These are phyloP conservation scores for Bradypus variegatus DNA, from an alignment of 2,797 vertebrate genomes.

Conservation along the genomic window DNA sequence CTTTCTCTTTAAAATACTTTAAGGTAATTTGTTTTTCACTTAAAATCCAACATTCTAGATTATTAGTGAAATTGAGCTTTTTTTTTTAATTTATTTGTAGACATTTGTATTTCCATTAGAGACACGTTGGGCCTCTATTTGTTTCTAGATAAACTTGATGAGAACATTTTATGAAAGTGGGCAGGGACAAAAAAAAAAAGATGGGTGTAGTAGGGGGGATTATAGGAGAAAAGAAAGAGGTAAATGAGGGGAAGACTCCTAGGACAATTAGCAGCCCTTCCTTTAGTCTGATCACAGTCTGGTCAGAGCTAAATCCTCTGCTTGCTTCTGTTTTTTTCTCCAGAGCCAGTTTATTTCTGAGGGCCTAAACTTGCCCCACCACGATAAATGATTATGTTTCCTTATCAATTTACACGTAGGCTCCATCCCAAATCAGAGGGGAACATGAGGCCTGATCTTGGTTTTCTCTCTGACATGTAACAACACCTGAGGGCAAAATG, in stretches of 20 bases:
- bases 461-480: background rate
- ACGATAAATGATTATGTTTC: background rate
- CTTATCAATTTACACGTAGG: background rate
- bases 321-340: too few species aligned
- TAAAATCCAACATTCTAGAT: background rate
- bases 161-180: background rate
- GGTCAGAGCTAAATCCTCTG: background rate
- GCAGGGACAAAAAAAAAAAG: too few species aligned
- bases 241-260: background rate
- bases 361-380: too few species aligned
- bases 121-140: background rate
- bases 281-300: background rate
- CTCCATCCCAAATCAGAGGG: background rate
- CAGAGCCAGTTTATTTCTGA: background rate
- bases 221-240: too few species aligned
- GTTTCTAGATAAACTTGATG: background rate
- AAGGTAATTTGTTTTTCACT: background rate
- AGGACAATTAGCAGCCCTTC: background rate
- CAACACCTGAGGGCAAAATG: background rate
- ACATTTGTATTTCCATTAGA: background rate
- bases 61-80: background rate
- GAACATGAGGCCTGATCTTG: background rate
- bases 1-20: background rate
- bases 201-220: too few species aligned
- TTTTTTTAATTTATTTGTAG: background rate